These are phyloP conservation scores for Boleophthalmus pectinirostris DNA, from an alignment of 2,113 vertebrate genomes.

Conservation along the genomic window DNA sequence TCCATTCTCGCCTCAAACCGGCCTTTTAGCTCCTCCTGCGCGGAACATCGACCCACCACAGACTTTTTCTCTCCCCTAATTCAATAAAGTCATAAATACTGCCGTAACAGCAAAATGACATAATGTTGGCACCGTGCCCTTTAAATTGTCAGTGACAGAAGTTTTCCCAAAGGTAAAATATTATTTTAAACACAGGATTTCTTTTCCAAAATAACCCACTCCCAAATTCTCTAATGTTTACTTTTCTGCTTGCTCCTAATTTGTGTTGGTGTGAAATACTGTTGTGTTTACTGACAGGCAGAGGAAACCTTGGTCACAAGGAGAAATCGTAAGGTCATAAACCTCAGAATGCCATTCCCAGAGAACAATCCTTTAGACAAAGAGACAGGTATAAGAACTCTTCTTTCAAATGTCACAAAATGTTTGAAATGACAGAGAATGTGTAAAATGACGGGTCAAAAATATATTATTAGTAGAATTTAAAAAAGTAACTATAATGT, in stretches of 20 bases:
- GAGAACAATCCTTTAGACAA: slow-evolving; percentile 17
- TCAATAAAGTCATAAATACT: slow-evolving; percentile 75
- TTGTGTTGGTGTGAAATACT: slow-evolving; percentile 71
- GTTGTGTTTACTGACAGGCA: slow-evolving; percentile 60
- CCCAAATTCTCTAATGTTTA: slow-evolving; percentile 73
- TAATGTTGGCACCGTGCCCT: slow-evolving; percentile 59
- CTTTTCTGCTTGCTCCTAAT: slow-evolving; percentile 68
- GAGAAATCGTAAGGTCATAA: slow-evolving; percentile 20
- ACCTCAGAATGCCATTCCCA: slow-evolving; percentile 16
- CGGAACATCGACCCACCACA: slow-evolving; percentile 62
- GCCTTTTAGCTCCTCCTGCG: slow-evolving; percentile 12
- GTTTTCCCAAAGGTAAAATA: slow-evolving; percentile 77
- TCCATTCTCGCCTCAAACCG: slow-evolving; percentile 45
- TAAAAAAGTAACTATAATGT: background rate
- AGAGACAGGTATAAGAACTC: background rate
- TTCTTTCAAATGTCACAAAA: background rate
- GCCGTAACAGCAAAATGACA: slow-evolving; percentile 70
- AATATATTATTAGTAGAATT: background rate
- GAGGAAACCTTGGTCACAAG: slow-evolving; percentile 29
- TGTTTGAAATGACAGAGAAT: too few species aligned
- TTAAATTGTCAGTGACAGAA: slow-evolving; percentile 79
- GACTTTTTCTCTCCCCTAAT: slow-evolving; percentile 64
- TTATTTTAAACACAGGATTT: slow-evolving; percentile 76
- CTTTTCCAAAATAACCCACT: slow-evolving; percentile 71
- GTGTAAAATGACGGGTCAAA: background rate